These are phyloP conservation scores for Nemopilema nomurai DNA, from an alignment of 30 jellyfish, hydroid and myxozoan genomes.

Conservation along the genomic window DNA sequence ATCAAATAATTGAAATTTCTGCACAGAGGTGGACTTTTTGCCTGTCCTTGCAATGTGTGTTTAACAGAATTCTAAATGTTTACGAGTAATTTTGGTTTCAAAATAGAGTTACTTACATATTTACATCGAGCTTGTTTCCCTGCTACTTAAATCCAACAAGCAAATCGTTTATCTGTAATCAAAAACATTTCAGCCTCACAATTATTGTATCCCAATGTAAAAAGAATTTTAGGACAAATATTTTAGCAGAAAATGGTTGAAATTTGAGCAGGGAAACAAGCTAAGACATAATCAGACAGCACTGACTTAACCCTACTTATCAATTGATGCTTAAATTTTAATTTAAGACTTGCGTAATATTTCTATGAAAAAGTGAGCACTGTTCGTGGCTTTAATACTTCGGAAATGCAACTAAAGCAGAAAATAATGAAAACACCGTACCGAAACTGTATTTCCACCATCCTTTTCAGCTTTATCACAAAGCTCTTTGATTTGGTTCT, in stretches of 20 bases:
- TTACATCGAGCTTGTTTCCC: slow-evolving; percentile 63
- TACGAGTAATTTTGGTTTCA: not conserved
- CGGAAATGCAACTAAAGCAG: not conserved
- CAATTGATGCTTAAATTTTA: too few relatives aligned
- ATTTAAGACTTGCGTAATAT: too few relatives aligned
- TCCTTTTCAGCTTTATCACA: slow-evolving; percentile 67
- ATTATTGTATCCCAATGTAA: not conserved
- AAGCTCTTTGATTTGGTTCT: slow-evolving; percentile 69
- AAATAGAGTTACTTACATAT: slow-evolving; percentile 35
- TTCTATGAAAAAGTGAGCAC: not conserved
- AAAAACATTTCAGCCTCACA: not conserved
- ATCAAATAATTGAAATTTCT: not conserved
- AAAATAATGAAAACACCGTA: slow-evolving; percentile 6
- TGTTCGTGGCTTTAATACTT: not conserved
- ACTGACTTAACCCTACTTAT: not conserved
- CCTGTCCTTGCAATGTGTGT: too few relatives aligned
- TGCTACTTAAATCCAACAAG: slow-evolving; percentile 61
- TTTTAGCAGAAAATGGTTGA: not conserved
- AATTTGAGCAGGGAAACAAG: slow-evolving; percentile 63
- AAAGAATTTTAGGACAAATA: too few relatives aligned
- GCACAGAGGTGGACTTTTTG: too few relatives aligned
- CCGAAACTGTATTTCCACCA: slow-evolving; percentile 63
- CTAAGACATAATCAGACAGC: not conserved
- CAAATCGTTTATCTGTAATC: slow-evolving; percentile 58
- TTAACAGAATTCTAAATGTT: too few relatives aligned